A percentile compares a stretch with the other conserved stretches of the same genome.
These are phyloP conservation scores for Macquaria ambigua DNA, from an alignment of 2,113 vertebrate species.

Conservation along the genomic window DNA sequence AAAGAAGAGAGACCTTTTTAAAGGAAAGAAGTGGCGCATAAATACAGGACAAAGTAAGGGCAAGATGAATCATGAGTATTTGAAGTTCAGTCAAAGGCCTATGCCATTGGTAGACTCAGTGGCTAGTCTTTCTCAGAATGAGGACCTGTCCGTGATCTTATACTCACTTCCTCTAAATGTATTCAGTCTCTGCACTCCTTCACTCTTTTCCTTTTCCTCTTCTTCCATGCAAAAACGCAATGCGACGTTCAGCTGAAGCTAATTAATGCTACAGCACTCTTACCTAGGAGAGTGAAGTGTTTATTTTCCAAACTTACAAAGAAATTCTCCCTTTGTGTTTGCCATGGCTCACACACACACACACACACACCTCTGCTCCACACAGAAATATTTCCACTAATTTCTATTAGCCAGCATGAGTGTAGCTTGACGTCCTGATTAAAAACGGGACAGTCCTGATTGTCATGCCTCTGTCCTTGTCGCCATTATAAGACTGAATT, in stretches of 20 bases:
- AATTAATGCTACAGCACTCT: not conserved
- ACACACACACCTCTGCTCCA: not conserved
- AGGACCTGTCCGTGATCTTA: not conserved
- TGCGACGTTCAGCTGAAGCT: not conserved
- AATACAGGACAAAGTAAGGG: too few species aligned
- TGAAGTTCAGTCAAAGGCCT: not conserved
- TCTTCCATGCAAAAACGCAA: not conserved
- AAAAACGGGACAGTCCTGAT: constrained; percentile 13
- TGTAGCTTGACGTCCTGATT: not conserved
- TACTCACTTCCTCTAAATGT: not conserved
- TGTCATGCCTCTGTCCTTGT: not conserved
- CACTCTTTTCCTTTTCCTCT: not conserved
- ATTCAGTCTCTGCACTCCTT: not conserved
- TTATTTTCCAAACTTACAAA: too few species aligned
- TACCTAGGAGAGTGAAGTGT: not conserved
- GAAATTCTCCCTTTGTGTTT: not conserved
- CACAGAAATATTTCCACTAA: not conserved
- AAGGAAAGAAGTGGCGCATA: too few species aligned
- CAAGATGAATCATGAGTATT: too few species aligned
- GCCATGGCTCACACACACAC: not conserved
- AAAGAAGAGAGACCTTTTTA: too few species aligned
- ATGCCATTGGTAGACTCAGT: not conserved
- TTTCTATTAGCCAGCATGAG: constrained; percentile 7
- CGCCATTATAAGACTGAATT: not conserved
- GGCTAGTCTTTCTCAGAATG: not conserved